These are phyloP conservation scores for Pinctada fucata DNA, from an alignment of 2,888 invertebrate species.

Conservation along the genomic window DNA sequence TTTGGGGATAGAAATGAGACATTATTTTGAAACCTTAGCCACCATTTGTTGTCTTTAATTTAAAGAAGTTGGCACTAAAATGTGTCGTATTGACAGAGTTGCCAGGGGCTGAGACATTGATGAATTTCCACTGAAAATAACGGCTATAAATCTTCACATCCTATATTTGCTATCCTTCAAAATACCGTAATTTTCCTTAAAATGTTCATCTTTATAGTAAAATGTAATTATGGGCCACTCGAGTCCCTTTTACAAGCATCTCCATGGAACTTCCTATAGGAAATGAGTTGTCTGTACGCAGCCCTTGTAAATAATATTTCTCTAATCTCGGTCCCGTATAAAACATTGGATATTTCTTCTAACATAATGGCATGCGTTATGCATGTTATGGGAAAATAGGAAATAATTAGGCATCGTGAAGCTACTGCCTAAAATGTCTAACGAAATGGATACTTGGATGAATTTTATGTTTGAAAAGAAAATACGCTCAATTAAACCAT, in stretches of 20 bases:
- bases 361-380: slow-evolving; percentile 36
- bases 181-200: slow-evolving; percentile 14
- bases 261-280: slow-evolving; percentile 39
- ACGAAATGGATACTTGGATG: slow-evolving; percentile 34
- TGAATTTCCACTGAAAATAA: slow-evolving; percentile 24
- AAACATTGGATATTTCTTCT: slow-evolving; percentile 28
- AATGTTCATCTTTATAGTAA: slow-evolving; percentile 25
- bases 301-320: slow-evolving; percentile 45
- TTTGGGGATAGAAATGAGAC: neutral
- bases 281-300: slow-evolving; percentile 40
- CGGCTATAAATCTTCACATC: slow-evolving; percentile 10
- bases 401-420: slow-evolving; percentile 42
- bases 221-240: slow-evolving; percentile 28
- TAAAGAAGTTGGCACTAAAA: neutral
- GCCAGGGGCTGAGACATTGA: slow-evolving; percentile 4
- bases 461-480: slow-evolving; percentile 45
- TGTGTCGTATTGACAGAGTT: slow-evolving; percentile 1
- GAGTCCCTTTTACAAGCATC: slow-evolving; percentile 21
- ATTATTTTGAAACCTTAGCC: neutral
- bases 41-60: neutral
- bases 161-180: slow-evolving; percentile 23
- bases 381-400: slow-evolving; percentile 33
- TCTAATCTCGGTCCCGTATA: slow-evolving; percentile 17
- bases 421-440: slow-evolving; percentile 18
- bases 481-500: slow-evolving; percentile 41